Evolutionary conservation across 2,888 invertebrate species (phyloP).

Genomic region (Heteropelma amictum): DNA sequence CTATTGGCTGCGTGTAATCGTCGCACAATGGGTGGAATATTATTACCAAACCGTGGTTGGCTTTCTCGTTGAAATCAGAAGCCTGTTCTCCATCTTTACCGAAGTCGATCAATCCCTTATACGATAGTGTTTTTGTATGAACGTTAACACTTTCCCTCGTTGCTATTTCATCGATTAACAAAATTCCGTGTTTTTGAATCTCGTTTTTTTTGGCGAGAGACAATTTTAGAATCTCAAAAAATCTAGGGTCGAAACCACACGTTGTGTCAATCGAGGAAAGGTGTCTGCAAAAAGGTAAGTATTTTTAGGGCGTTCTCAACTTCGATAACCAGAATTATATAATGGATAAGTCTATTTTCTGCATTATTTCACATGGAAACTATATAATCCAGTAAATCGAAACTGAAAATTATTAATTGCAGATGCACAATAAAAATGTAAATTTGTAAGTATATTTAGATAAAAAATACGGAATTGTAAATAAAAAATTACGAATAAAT

Average conservation of each 20-base stretch:
- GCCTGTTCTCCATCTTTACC: constrained; percentile 12
- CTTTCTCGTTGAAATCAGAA: constrained; percentile 29
- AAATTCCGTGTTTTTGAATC: constrained; percentile 43
- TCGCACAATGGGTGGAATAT: constrained; percentile 5
- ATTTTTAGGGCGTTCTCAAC: constrained; percentile 8
- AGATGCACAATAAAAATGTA: background rate
- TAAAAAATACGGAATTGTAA: constrained; percentile 14
- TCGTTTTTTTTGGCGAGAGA: constrained; percentile 31
- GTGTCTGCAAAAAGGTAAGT: constrained; percentile 41
- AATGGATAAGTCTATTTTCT: constrained; percentile 3
- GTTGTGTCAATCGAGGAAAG: constrained; percentile 45
- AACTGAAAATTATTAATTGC: constrained; percentile 13
- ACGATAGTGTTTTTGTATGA: constrained; percentile 24
- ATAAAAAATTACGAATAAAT: constrained; percentile 2
- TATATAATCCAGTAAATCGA: background rate
- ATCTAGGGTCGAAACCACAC: constrained; percentile 56
- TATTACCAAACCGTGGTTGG: constrained; percentile 20
- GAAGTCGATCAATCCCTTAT: constrained; percentile 42
- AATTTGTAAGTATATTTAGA: constrained; percentile 18
- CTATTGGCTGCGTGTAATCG: constrained; percentile 49
- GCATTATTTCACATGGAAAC: constrained; percentile 2
- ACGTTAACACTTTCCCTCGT: constrained; percentile 42
- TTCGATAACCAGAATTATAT: constrained; percentile 12
- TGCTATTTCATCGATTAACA: constrained; percentile 49
- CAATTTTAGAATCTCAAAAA: constrained; percentile 30